Percentiles rank a stretch among this genome's conserved stretches.
Evolutionary conservation across 1,140 invertebrate species (phyloP).

Genomic region (Babylonia areolata): DNA sequence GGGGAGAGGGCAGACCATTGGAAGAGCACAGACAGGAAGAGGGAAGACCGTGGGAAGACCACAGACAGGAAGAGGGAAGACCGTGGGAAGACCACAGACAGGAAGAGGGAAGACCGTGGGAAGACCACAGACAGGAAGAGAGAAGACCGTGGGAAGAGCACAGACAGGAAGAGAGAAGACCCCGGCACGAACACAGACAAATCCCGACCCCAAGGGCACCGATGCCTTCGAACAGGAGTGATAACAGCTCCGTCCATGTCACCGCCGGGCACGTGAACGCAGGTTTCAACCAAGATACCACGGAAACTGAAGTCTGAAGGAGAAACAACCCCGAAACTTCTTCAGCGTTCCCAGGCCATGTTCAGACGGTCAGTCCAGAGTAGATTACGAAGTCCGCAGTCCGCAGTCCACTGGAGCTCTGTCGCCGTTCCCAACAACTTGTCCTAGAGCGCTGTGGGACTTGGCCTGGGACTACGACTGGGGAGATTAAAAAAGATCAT

Average conservation of each 20-base stretch:
- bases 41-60: background rate
- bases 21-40: too few species aligned
- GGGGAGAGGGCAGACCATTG: background rate
- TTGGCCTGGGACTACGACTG: too few species aligned
- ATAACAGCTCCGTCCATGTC: background rate
- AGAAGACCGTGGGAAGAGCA: background rate
- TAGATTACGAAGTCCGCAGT: too few species aligned
- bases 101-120: background rate
- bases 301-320: background rate
- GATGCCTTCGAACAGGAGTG: background rate
- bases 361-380: too few species aligned
- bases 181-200: background rate
- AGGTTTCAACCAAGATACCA: background rate
- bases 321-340: too few species aligned
- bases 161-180: background rate
- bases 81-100: background rate
- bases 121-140: background rate
- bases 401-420: too few species aligned
- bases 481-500: too few species aligned
- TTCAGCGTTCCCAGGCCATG: too few species aligned
- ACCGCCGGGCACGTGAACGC: background rate
- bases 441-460: too few species aligned
- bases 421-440: too few species aligned
- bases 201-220: background rate
- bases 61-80: background rate